Conservation (phyloP, 2,888 invertebrate genomes). For the Caenorhabditis macrosperma region DNA sequence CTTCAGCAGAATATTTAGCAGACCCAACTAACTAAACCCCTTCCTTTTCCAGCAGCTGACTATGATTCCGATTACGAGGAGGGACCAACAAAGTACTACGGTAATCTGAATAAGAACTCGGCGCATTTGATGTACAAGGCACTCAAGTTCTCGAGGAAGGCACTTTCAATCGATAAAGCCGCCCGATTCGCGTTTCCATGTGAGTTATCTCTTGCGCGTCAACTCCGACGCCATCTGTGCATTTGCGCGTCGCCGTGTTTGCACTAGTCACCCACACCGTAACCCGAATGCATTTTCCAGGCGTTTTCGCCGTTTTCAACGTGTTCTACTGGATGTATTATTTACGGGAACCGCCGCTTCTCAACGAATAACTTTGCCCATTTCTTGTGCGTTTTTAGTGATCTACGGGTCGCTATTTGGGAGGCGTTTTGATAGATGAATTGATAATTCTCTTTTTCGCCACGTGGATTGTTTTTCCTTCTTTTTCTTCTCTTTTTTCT, state of each 20-base stretch:
- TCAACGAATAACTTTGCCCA: too few species aligned
- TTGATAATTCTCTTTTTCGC: background rate
- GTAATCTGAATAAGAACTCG: constrained; percentile 61
- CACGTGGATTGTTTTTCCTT: too few species aligned
- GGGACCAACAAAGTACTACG: constrained; percentile 60
- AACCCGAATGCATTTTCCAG: constrained; percentile 61
- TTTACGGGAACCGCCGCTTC: constrained; percentile 59
- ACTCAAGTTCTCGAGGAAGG: constrained; percentile 68
- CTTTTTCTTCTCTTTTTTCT: too few species aligned
- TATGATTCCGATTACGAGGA: constrained; percentile 68
- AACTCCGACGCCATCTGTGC: too few species aligned
- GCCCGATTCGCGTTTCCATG: constrained; percentile 72
- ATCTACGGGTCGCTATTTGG: constrained; percentile 1
- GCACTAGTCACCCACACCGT: background rate
- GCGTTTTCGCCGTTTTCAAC: constrained; percentile 72
- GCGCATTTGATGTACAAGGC: constrained; percentile 72
- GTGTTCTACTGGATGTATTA: constrained; percentile 75
- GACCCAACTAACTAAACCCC: too few species aligned
- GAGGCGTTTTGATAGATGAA: constrained; percentile 12
- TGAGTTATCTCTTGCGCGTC: too few species aligned
- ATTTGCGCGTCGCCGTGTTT: too few species aligned
- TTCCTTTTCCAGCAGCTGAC: constrained; percentile 53
- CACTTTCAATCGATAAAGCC: constrained; percentile 71
- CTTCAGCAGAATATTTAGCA: too few species aligned
- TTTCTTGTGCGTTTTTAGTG: too few species aligned